phyloP scores from a whole-genome alignment of 2,113 vertebrate genomes.

The Engraulis encrasicolus region DNA sequence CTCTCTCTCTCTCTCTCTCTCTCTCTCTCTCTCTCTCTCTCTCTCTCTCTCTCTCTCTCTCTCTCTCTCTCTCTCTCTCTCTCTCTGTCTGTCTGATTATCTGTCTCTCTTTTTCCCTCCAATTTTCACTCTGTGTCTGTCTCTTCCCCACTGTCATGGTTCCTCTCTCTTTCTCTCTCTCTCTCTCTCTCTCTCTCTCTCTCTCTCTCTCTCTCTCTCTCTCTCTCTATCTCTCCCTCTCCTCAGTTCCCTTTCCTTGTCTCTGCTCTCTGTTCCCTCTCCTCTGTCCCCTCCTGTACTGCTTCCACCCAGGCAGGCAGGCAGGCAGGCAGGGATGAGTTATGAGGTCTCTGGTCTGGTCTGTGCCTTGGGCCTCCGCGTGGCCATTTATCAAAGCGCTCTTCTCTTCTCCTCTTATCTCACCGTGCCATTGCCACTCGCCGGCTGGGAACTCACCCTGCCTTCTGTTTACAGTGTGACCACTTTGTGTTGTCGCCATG shows the following conservation, averaged over 20 bases:
- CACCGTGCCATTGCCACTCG: background rate
- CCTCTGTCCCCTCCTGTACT: background rate
- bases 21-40: background rate
- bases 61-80: constrained; percentile 11
- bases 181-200: background rate
- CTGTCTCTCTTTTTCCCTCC: background rate
- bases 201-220: background rate
- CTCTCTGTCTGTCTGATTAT: background rate
- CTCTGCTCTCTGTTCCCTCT: background rate
- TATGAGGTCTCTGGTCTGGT: background rate
- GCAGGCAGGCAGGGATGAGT: constrained; percentile 25
- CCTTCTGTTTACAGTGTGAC: constrained; percentile 7
- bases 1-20: background rate
- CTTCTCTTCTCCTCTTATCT: no score
- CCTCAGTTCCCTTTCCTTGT: background rate
- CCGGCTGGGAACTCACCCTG: background rate
- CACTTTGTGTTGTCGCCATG: background rate
- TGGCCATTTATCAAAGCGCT: constrained; percentile 27
- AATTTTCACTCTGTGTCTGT: background rate
- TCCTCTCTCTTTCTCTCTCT: background rate
- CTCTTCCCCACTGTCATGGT: background rate
- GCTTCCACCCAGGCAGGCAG: background rate
- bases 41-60: constrained; percentile 24
- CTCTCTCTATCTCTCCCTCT: background rate
- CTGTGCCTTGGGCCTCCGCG: background rate